A percentile compares a stretch with the other conserved stretches of the same genome.
Conservation (phyloP, 1,140 invertebrate species). For the Phymorhynchus buccinoides region DNA sequence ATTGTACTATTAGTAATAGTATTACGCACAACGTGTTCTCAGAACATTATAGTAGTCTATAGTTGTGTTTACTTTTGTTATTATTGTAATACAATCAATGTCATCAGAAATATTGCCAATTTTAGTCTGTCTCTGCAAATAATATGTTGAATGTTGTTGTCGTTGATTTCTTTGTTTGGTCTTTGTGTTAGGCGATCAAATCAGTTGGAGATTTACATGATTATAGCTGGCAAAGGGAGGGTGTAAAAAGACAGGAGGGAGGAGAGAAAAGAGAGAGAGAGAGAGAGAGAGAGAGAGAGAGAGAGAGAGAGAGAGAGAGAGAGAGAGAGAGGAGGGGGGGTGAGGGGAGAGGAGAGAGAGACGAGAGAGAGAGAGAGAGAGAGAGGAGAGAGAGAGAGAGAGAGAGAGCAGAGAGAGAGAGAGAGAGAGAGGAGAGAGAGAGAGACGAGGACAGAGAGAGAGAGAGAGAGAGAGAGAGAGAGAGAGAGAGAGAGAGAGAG, state of each 20-base stretch:
- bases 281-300: slow-evolving; percentile 5
- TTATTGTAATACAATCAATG: too few relatives aligned
- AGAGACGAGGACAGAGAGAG: not conserved
- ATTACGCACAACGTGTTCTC: too few relatives aligned
- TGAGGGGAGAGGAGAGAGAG: not conserved
- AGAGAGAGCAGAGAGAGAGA: slow-evolving; percentile 8
- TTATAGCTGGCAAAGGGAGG: not conserved
- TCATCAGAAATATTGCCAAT: too few relatives aligned
- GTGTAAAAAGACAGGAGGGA: not conserved
- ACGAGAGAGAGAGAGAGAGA: not conserved
- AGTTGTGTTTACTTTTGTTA: too few relatives aligned
- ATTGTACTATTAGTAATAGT: too few relatives aligned
- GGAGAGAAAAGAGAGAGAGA: not conserved
- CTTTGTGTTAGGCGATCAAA: too few relatives aligned
- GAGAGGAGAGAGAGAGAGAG: not conserved
- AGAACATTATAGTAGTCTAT: too few relatives aligned
- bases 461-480: not conserved
- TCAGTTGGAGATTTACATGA: too few relatives aligned
- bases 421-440: not conserved
- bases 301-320: not conserved
- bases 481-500: not conserved
- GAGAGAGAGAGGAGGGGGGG: not conserved
- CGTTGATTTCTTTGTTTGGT: too few relatives aligned
- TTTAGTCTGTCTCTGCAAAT: too few relatives aligned
- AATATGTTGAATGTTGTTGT: too few relatives aligned